Evolutionary conservation across 1,140 invertebrate species (phyloP).

Genomic region (Euwallacea similis): DNA sequence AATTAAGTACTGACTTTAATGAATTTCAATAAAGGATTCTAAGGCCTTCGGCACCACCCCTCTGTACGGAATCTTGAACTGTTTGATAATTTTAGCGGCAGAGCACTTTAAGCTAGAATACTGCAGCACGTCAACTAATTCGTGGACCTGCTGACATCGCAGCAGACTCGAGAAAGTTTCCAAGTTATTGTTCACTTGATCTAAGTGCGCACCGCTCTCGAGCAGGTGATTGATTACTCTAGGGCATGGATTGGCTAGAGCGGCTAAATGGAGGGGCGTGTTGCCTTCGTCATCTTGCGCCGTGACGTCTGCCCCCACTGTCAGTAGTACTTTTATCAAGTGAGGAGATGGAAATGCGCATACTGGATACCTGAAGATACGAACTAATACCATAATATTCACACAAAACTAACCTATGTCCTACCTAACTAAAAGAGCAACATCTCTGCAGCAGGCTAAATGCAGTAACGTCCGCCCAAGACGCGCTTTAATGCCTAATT

Average conservation of each 20-base stretch:
- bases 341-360: slow-evolving; percentile 74
- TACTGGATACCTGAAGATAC: slow-evolving; percentile 62
- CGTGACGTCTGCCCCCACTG: slow-evolving; percentile 80
- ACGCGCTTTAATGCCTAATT: slow-evolving; percentile 67
- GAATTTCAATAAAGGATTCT: slow-evolving; percentile 58
- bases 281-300: slow-evolving; percentile 76
- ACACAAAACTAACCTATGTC: background rate
- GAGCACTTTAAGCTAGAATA: slow-evolving; percentile 80
- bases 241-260: slow-evolving; percentile 64
- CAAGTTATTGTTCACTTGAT: slow-evolving; percentile 78
- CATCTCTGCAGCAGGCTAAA: slow-evolving; percentile 69
- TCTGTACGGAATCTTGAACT: slow-evolving; percentile 63
- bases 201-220: slow-evolving; percentile 80
- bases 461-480: slow-evolving; percentile 80
- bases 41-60: slow-evolving; percentile 63
- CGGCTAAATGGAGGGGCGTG: slow-evolving; percentile 79
- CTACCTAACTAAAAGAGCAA: slow-evolving; percentile 60
- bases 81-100: slow-evolving; percentile 74
- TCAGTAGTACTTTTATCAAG: slow-evolving; percentile 75
- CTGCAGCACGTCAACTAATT: slow-evolving; percentile 76
- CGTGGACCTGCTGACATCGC: slow-evolving; percentile 61
- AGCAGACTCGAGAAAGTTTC: slow-evolving; percentile 76
- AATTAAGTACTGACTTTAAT: slow-evolving; percentile 50
- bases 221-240: slow-evolving; percentile 72
- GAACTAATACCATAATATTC: background rate